A percentile compares a stretch with the other conserved stretches of the same genome.
Conservation (phyloP, 2,797 vertebrate species). For the Luscinia megarhynchos region DNA sequence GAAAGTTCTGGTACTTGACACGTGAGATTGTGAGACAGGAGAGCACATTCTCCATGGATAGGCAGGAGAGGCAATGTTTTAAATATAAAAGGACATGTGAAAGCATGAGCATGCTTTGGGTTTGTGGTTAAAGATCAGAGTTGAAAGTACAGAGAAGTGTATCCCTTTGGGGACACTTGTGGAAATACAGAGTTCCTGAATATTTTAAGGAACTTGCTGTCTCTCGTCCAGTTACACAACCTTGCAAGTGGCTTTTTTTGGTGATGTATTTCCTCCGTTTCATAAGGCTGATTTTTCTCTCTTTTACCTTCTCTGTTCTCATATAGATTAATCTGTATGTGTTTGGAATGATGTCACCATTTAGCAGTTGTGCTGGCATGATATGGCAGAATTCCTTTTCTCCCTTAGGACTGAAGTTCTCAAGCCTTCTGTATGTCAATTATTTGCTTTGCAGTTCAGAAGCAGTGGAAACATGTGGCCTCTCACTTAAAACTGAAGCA, state of each 20-base stretch:
- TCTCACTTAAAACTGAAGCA: conserved; percentile 10
- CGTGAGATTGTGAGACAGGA: neutral
- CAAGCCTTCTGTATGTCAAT: neutral
- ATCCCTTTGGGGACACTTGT: neutral
- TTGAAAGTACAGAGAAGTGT: neutral
- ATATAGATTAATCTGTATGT: neutral
- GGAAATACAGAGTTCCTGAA: neutral
- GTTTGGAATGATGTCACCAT: neutral
- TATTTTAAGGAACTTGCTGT: neutral
- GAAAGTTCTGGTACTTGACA: neutral
- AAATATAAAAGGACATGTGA: neutral
- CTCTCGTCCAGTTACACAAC: neutral
- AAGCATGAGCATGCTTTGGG: neutral
- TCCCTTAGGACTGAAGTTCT: neutral
- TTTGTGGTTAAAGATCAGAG: neutral
- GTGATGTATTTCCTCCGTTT: neutral
- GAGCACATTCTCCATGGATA: neutral
- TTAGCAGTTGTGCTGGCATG: neutral
- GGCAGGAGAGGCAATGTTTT: neutral
- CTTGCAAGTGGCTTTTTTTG: neutral
- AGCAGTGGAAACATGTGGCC: neutral
- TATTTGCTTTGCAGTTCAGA: conserved; percentile 6
- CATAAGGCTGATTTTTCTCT: neutral
- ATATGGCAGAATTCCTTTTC: conserved; percentile 1
- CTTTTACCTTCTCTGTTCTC: neutral